Conservation (phyloP, 1,140 invertebrate genomes). For the Nixonia krombeini region DNA sequence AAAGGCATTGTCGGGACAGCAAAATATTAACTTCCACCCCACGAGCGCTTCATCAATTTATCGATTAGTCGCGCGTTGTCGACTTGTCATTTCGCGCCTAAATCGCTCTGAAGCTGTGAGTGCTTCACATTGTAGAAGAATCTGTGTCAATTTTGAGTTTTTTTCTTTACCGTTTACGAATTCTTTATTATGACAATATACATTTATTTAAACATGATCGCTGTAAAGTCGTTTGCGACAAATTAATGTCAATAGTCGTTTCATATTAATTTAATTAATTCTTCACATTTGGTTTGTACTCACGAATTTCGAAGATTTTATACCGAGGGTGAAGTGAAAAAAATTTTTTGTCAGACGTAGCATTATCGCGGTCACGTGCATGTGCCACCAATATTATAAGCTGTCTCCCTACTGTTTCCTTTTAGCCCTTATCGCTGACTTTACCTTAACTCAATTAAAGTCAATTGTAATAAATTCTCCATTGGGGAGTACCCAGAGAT, state of each 20-base stretch:
- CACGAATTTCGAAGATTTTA: too few relatives aligned
- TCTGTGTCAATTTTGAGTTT: too few relatives aligned
- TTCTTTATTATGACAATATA: too few relatives aligned
- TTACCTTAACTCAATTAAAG: slow-evolving; percentile 39
- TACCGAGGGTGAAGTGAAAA: too few relatives aligned
- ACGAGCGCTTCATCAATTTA: slow-evolving; percentile 47
- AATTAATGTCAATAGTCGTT: too few relatives aligned
- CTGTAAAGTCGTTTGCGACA: too few relatives aligned
- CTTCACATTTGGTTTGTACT: too few relatives aligned
- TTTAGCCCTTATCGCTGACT: slow-evolving; percentile 26
- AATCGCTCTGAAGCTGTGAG: slow-evolving; percentile 29
- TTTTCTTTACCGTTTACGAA: too few relatives aligned
- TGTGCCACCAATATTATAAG: slow-evolving; percentile 37
- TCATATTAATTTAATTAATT: too few relatives aligned
- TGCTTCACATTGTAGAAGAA: neutral
- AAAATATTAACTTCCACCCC: slow-evolving; percentile 32
- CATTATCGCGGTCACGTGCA: slow-evolving; percentile 44
- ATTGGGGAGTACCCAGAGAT: too few relatives aligned
- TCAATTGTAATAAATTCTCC: slow-evolving; percentile 27
- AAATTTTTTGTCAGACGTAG: slow-evolving; percentile 8
- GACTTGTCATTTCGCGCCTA: slow-evolving; percentile 29
- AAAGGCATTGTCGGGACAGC: slow-evolving; percentile 22
- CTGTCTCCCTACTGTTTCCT: slow-evolving; percentile 21
- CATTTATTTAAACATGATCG: slow-evolving; percentile 4
- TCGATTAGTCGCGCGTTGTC: slow-evolving; percentile 33